Evolutionary conservation across 2,113 vertebrate genomes (phyloP).

Genomic region (Myotis yumanensis): DNA sequence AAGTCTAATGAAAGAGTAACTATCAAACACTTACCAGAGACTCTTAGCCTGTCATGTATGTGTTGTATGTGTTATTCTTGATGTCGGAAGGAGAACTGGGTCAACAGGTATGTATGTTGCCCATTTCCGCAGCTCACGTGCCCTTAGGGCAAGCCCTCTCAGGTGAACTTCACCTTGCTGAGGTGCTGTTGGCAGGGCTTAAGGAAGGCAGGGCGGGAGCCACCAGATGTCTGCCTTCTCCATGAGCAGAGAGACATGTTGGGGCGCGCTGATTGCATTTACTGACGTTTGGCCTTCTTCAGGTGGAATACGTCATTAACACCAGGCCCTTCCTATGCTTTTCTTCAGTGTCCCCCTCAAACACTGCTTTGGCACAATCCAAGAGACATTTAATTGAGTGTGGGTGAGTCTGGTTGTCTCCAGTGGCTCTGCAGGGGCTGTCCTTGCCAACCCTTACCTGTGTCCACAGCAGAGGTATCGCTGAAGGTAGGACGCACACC

Average conservation of each 20-base stretch:
- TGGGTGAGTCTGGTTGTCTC: constrained; percentile 50
- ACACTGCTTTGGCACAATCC: constrained; percentile 30
- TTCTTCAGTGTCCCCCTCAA: constrained; percentile 48
- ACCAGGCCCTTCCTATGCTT: constrained; percentile 52
- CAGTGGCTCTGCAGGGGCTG: background rate
- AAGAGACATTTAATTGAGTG: constrained; percentile 50
- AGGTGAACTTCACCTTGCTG: background rate
- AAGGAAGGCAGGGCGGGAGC: background rate
- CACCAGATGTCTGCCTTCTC: background rate
- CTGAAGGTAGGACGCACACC: background rate
- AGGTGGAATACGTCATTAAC: constrained; percentile 46
- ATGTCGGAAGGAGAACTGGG: background rate
- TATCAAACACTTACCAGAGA: background rate
- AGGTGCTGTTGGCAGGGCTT: background rate
- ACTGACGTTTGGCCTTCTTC: constrained; percentile 25
- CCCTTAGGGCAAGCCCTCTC: background rate
- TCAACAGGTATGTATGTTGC: background rate
- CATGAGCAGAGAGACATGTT: background rate
- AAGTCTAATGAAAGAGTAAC: background rate
- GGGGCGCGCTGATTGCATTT: background rate
- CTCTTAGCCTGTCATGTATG: background rate
- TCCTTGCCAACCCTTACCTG: background rate
- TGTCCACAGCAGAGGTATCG: background rate
- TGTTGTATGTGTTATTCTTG: too few species aligned
- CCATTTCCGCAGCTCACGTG: background rate